Percentiles rank a stretch among this genome's conserved stretches.
phyloP scores from a whole-genome alignment of 35 echinoderm and acorn worm genomes.

The Eucidaris tribuloides region DNA sequence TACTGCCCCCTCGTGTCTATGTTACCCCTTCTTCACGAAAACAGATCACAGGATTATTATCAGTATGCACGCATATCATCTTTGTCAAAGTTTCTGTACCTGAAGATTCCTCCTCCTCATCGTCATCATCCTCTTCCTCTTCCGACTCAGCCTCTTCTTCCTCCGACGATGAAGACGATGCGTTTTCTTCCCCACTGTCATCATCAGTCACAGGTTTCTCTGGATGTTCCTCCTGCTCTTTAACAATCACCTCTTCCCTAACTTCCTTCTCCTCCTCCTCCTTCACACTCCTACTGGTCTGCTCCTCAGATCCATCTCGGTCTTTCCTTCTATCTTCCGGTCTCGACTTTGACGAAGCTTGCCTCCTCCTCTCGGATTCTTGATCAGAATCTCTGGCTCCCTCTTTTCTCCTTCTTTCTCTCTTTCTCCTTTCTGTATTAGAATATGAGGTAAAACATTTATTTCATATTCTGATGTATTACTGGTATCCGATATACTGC shows the following conservation, averaged over 20 bases:
- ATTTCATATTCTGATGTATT: too few species aligned
- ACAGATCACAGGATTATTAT: too few species aligned
- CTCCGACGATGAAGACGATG: background rate
- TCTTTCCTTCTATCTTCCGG: conserved; percentile 5
- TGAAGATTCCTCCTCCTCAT: conserved; percentile 12
- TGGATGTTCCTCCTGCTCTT: background rate
- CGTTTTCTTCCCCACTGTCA: background rate
- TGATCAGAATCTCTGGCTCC: background rate
- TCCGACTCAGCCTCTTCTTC: conserved; percentile 3
- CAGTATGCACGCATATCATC: too few species aligned
- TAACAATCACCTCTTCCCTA: conserved; percentile 8
- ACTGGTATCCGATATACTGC: too few species aligned
- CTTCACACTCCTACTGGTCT: background rate
- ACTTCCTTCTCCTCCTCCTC: conserved; percentile 21
- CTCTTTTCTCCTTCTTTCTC: background rate
- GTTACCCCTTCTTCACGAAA: too few species aligned
- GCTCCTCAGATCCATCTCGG: background rate
- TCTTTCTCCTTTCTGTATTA: conserved; percentile 32
- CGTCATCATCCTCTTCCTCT: background rate
- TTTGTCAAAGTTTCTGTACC: too few species aligned
- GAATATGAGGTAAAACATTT: too few species aligned
- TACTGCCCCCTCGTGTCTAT: too few species aligned
- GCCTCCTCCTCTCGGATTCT: background rate
- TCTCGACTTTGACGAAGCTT: background rate
- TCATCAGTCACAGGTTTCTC: background rate